Evolutionary conservation across 1,140 invertebrate genomes (phyloP), one percentile per base, ranked within the genome.

Genomic region (Brachionus paranguensis): DNA sequence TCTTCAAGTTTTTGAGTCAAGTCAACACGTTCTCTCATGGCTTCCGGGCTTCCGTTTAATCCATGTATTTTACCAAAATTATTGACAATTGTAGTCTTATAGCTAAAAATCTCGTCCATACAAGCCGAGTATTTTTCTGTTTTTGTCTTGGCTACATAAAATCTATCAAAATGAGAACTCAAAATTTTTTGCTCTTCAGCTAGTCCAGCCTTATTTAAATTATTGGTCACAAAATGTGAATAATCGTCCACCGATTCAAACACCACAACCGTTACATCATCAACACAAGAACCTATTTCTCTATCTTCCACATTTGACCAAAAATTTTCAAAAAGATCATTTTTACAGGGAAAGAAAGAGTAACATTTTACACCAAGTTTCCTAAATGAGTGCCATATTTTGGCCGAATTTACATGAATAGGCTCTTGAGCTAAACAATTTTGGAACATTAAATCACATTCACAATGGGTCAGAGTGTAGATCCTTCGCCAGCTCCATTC

Each of bases 391-490:
- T 76, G 72, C 72, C 72, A 76, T 50, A 76, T 50, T 76, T 76
- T 76, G 12, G 41, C 41, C 0, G 72, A 76, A 27, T 50, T 24
- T 76, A 29, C 6, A 27, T 50, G 20, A 14, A 50, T 50, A 2
- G 72, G 72, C n/a, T 76, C 72, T 27, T 50, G 20, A 6, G 20
- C 41, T 14, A 76, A 41, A 50, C 72, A 76, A 10, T 53, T 24
- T 47, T 76, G 43, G 29, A 76, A 76, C 72, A 76, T 76, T 20
- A 76, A 12, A 50, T 76, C 72, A 76, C 72, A 76, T 76, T 76
- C 72, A 50, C 72, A 76, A 27, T 76, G 72, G 0, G 72, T 50
- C 12, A 76, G 20, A 27, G 72, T 50, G 24, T 76, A 76, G 2
- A 76, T 76, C 27, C 47, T 50, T 14, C 45, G 41, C 72, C 72